Base-by-base conservation (phyloP, 2,888 invertebrate genomes). In the Drosophila cognata region DNA sequence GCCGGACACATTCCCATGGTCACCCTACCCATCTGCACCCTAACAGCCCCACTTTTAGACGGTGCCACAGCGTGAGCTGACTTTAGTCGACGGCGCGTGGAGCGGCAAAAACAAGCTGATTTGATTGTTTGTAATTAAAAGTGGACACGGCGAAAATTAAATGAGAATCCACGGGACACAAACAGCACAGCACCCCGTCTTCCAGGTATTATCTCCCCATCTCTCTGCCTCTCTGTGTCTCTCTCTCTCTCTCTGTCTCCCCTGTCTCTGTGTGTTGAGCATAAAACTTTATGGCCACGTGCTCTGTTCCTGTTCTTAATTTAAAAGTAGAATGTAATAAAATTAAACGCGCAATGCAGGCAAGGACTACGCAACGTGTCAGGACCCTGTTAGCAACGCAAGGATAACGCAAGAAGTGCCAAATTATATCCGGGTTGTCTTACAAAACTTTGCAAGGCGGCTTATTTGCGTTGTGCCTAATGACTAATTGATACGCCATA, bases 51-150 rank as follows among this genome's bases (percentile, higher is more conserved):
- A 25, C n/a, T 33, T 6, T 33, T 28, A n/a, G 28, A n/a, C 7
- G 21, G 11, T 28, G 38, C 28, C 41, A 29, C 52, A 61, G 58
- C 28, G 46, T 41, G 55, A 51, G n/a, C 57, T 56, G 72, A 62
- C 55, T 57, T 69, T 69, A 55, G 69, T 60, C 55, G 60, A 50
- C 48, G 53, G 50, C 36, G 48, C 56, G 56, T 60, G 48, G 50
- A 62, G 36, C 64, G 60, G 72, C 79, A 83, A 78, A 74, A 74
- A 77, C 81, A 87, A 83, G 79, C 82, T 85, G 90, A 82, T 91
- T 90, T 90, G 91, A 90, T 90, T 90, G 91, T 88, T 88, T 89
- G 81, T 91, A 90, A 90, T 90, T 90, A 91, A 91, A 90, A 89
- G 75, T 82, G 81, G 77, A 90, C 89, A 66, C 71, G 66, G 78